These are phyloP conservation scores for Tupiocoris notatus DNA, from an alignment of 2,888 invertebrate genomes.

Conservation along the genomic window DNA sequence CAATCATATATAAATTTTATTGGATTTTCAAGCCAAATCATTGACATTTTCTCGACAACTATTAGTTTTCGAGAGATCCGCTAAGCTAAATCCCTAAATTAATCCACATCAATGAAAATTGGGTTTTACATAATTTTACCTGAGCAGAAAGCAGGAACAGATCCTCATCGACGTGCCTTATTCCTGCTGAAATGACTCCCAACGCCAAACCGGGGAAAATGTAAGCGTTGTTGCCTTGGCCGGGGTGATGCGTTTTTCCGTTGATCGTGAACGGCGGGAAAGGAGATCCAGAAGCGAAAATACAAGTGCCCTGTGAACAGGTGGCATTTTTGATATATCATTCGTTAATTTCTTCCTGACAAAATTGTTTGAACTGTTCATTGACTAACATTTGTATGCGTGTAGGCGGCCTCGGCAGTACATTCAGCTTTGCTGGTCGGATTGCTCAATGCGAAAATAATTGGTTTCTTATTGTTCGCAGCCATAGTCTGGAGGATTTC, in stretches of 20 bases:
- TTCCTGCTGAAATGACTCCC: conserved; percentile 83
- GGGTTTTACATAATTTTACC: conserved; percentile 59
- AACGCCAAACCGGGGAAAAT: conserved; percentile 96
- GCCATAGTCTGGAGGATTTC: conserved; percentile 86
- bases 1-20: no score
- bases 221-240: conserved; percentile 98
- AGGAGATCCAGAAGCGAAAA: conserved; percentile 97
- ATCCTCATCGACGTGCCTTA: conserved; percentile 86
- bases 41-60: no score
- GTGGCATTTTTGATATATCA: neutral
- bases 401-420: conserved; percentile 97
- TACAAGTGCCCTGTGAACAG: conserved; percentile 70
- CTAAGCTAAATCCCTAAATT: no score
- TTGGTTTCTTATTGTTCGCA: conserved; percentile 74
- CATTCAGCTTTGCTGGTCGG: conserved; percentile 98
- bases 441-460: conserved; percentile 97
- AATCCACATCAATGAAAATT: no score
- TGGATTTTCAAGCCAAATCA: no score
- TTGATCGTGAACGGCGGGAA: conserved; percentile 81
- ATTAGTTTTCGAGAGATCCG: no score
- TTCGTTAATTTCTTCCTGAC: neutral
- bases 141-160: conserved; percentile 88
- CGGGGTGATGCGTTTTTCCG: conserved; percentile 80
- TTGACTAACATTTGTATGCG: conserved; percentile 75
- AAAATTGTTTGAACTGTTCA: no score